These are phyloP conservation scores for Tribolium castaneum DNA, from an alignment of 1,140 invertebrate species.

Conservation along the genomic window DNA sequence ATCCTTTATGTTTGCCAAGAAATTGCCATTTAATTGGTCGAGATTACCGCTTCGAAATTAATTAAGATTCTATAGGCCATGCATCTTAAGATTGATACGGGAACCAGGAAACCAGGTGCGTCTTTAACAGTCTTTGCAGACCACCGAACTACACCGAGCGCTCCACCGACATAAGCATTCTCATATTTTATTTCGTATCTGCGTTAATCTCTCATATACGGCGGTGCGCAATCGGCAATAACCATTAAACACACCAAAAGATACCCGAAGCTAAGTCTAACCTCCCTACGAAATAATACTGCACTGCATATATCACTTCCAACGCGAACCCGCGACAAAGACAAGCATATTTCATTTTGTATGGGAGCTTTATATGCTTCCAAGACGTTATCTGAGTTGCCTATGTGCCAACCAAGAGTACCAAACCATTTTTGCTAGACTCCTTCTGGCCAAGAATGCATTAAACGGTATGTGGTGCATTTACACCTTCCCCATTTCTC, in stretches of 20 bases:
- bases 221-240: conserved; percentile 53
- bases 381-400: conserved; percentile 51
- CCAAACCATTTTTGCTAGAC: not conserved
- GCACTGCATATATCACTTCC: conserved; percentile 51
- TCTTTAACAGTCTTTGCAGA: conserved; percentile 1
- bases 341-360: conserved; percentile 58
- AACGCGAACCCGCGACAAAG: conserved; percentile 50
- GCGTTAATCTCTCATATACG: conserved; percentile 55
- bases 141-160: not conserved
- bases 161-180: conserved; percentile 44
- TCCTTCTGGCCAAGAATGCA: not conserved
- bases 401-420: conserved; percentile 48
- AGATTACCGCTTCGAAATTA: conserved; percentile 62
- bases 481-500: not conserved
- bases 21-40: conserved; percentile 64
- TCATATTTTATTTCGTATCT: conserved; percentile 54
- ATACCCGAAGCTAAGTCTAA: conserved; percentile 55
- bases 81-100: conserved; percentile 58
- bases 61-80: conserved; percentile 63
- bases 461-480: too few species aligned
- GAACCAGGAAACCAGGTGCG: conserved; percentile 39
- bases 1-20: conserved; percentile 63
- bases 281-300: conserved; percentile 54
- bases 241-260: conserved; percentile 55
- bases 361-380: conserved; percentile 54